phyloP scores from a whole-genome alignment of 2,888 invertebrate species.

The Aphrophora alni region DNA sequence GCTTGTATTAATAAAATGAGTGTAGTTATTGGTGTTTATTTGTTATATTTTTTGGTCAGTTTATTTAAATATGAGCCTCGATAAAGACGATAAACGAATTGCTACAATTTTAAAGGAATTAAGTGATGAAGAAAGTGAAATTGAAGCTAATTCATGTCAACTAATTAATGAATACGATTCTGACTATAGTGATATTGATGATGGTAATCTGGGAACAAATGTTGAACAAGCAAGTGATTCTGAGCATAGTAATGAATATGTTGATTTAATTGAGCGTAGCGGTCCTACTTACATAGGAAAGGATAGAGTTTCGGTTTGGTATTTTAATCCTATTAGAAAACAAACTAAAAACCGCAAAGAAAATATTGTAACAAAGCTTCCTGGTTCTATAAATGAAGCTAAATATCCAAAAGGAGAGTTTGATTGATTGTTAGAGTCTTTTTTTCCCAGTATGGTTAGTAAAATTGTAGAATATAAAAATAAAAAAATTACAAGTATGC shows the following conservation, averaged over 20 bases:
- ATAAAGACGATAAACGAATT: not conserved
- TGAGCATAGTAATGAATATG: not conserved
- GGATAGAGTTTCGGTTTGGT: not conserved
- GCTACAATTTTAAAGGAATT: not conserved
- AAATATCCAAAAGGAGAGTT: not conserved
- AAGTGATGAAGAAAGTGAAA: not conserved
- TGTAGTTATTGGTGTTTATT: not conserved
- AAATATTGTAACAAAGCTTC: slow-evolving; percentile 10
- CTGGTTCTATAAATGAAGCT: not conserved
- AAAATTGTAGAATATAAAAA: not conserved
- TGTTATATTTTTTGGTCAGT: not conserved
- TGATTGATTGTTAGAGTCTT: not conserved
- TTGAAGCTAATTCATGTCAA: not conserved
- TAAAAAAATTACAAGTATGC: too few species aligned
- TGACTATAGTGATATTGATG: not conserved
- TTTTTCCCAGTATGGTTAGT: too few species aligned
- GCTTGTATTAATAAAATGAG: not conserved
- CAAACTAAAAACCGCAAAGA: not conserved
- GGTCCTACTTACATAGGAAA: not conserved
- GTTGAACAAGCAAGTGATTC: not conserved
- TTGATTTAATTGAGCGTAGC: not conserved
- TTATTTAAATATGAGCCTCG: not conserved
- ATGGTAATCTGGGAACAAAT: not conserved
- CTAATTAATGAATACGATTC: not conserved
- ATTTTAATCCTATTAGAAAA: slow-evolving; percentile 11